Evolutionary conservation across 2,113 vertebrate species (phyloP), one percentile per base, ranked within the genome.

Genomic region (Empidonax traillii): DNA sequence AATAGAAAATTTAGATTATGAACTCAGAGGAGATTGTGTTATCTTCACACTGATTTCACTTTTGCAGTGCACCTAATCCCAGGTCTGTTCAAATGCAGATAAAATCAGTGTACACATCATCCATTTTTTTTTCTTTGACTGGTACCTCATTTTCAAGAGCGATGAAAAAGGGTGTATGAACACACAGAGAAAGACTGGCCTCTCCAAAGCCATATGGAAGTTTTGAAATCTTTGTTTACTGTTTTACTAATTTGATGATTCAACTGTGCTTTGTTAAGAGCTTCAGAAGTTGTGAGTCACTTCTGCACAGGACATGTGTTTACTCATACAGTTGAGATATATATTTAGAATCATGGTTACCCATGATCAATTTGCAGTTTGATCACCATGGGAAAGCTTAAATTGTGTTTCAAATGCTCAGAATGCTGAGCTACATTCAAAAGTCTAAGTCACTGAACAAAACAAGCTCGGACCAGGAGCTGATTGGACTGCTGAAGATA

Each of bases 241-340:
- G 82, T 85, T 89, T 93, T 85, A 80, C 78, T 72, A 81, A 81
- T 82, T 94, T 82, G 61, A 83, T 97, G 90, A 96, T 67, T 95
- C 92, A 94, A 52, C 27, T 63, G 81, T 43, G 83, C 78, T 95
- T 94, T 96, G 66, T 94, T 95, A 81, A 80, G 41, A 83, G 82
- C 43, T 92, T 67, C 96, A 90, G 85, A 75, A 80, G 83, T 87
- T 74, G 53, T 65, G 92, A 96, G 77, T 94, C 77, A 95, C 69
- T 74, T 66, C 52, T 91, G 85, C 92, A 90, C 49, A 87, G 93
- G 65, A 72, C 43, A 68, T 55, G 61, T 25, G 55, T 93, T 94
- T 93, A 96, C 88, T 93, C 87, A 94, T 81, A 63, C 43, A 86
- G 69, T 58, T n/a, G 77, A 51, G 46, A 58, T 75, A 65, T 44